phyloP scores from a whole-genome alignment of 2,113 vertebrate genomes.

The Chlorodrepanis virens region DNA sequence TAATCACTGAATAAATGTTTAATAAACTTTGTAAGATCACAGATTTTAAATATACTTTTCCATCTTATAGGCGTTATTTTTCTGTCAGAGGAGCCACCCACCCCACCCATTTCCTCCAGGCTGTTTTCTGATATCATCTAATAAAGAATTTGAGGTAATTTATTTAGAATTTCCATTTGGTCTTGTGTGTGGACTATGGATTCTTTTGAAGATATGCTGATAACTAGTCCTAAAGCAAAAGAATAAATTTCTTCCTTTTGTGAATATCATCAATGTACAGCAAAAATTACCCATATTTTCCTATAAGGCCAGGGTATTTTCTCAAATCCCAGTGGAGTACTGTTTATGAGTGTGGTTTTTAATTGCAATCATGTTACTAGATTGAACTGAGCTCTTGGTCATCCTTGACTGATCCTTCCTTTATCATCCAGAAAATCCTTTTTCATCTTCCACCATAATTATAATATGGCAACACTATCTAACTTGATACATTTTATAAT shows the following conservation, averaged over 20 bases:
- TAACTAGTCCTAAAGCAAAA: slow-evolving; percentile 27
- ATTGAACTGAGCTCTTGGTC: slow-evolving; percentile 12
- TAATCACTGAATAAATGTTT: not conserved
- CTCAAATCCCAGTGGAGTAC: not conserved
- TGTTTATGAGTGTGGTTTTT: slow-evolving; percentile 6
- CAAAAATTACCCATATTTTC: not conserved
- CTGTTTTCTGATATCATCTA: not conserved
- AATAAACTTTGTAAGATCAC: not conserved
- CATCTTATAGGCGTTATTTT: not conserved
- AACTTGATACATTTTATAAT: not conserved
- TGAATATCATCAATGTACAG: not conserved
- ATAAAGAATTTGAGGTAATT: not conserved
- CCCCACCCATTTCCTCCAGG: not conserved
- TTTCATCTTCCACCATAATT: not conserved
- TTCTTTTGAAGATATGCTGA: not conserved
- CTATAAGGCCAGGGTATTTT: not conserved
- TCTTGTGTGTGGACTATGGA: not conserved
- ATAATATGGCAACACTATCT: not conserved
- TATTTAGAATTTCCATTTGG: not conserved
- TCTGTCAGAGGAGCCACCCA: not conserved
- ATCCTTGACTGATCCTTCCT: slow-evolving; percentile 22
- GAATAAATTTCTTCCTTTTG: not conserved
- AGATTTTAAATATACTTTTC: not conserved
- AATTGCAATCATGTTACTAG: not conserved
- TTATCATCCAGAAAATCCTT: not conserved